phyloP scores from a whole-genome alignment of 2,113 vertebrate species.

The Nematolebias whitei region DNA sequence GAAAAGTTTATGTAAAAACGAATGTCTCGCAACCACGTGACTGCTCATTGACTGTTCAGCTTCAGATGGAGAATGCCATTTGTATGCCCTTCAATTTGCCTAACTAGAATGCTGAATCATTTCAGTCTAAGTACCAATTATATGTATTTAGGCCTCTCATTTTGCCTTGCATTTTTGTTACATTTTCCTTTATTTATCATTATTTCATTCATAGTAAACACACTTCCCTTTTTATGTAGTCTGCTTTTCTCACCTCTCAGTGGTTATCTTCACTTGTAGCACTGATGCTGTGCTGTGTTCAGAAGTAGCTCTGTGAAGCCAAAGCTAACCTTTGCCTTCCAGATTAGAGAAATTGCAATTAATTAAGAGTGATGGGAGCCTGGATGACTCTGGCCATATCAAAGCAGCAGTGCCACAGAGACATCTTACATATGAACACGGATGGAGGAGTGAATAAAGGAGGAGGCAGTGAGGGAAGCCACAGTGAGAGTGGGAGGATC shows the following conservation, averaged over 20 bases:
- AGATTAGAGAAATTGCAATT: conserved; percentile 64
- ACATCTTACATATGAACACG: conserved; percentile 56
- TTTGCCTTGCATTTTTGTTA: not conserved
- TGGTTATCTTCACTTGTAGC: conserved; percentile 17
- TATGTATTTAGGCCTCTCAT: conserved; percentile 22
- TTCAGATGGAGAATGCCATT: too few relatives aligned
- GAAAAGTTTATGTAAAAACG: too few relatives aligned
- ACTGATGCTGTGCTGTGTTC: conserved; percentile 24
- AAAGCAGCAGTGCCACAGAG: conserved; percentile 59
- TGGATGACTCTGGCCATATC: conserved; percentile 56
- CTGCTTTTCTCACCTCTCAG: conserved; percentile 12
- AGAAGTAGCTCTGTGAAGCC: conserved; percentile 58
- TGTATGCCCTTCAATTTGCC: too few relatives aligned
- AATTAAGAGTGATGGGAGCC: conserved; percentile 52
- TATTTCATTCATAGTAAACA: not conserved
- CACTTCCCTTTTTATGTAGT: conserved; percentile 1
- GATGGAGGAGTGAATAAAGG: conserved; percentile 25
- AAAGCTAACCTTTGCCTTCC: conserved; percentile 47
- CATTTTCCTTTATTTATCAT: conserved; percentile 7
- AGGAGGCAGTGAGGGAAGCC: conserved; percentile 23
- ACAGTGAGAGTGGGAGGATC: conserved; percentile 62
- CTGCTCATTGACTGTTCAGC: too few relatives aligned
- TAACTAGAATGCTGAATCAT: conserved; percentile 58
- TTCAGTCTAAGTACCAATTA: conserved; percentile 26
- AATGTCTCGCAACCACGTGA: too few relatives aligned